These are phyloP conservation scores for Chymomyza caudatula DNA, from an alignment of 2,888 invertebrate genomes.

Conservation along the genomic window DNA sequence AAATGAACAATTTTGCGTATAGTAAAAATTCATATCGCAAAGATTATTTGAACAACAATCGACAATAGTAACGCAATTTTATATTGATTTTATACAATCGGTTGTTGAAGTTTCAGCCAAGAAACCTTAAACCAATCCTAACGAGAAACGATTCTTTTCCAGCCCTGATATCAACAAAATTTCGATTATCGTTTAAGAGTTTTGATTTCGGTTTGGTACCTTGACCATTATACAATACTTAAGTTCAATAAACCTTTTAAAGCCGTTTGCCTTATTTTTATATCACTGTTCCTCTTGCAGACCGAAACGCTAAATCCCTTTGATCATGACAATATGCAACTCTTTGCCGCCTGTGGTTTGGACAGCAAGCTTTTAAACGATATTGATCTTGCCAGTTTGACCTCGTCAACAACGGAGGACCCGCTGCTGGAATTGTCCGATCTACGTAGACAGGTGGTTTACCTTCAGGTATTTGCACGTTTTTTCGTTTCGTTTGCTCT, in stretches of 20 bases:
- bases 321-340: conserved; percentile 85
- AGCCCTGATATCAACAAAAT: no score
- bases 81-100: no score
- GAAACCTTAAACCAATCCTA: no score
- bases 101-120: no score
- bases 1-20: no score
- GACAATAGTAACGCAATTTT: no score
- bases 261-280: not conserved
- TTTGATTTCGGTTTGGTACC: no score
- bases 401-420: conserved; percentile 80
- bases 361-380: conserved; percentile 79
- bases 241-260: not conserved
- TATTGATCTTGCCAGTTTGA: conserved; percentile 79
- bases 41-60: no score
- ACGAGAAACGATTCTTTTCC: no score
- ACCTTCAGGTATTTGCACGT: conserved; percentile 84
- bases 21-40: no score
- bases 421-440: conserved; percentile 86
- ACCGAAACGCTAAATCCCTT: conserved; percentile 94
- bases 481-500: conserved; percentile 71
- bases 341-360: conserved; percentile 80
- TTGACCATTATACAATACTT: no score
- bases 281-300: conserved; percentile 78
- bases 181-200: no score
- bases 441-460: conserved; percentile 89